Conservation (phyloP, 2,888 invertebrate species). For the Cryptophagus acutangulus region DNA sequence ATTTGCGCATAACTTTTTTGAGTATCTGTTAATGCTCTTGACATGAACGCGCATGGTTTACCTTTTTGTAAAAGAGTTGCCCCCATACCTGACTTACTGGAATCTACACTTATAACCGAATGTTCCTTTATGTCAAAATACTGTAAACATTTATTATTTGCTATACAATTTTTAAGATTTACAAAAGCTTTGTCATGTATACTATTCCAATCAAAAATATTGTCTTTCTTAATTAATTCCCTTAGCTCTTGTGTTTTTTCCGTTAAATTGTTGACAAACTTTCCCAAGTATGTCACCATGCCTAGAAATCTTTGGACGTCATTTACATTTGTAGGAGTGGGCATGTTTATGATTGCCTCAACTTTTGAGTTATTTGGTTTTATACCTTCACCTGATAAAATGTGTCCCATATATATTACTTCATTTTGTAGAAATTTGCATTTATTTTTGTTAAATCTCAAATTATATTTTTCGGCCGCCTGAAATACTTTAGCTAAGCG, state of each 20-base stretch:
- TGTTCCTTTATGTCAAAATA: slow-evolving; percentile 11
- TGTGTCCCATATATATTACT: slow-evolving; percentile 10
- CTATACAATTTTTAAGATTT: slow-evolving; percentile 11
- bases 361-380: slow-evolving; percentile 10
- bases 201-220: slow-evolving; percentile 7
- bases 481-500: slow-evolving; percentile 20
- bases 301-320: slow-evolving; percentile 19
- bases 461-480: slow-evolving; percentile 15
- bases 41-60: slow-evolving; percentile 5
- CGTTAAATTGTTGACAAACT: slow-evolving; percentile 16
- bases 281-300: slow-evolving; percentile 17
- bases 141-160: slow-evolving; percentile 6
- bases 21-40: slow-evolving; percentile 10
- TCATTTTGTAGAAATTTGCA: slow-evolving; percentile 2
- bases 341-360: slow-evolving; percentile 13
- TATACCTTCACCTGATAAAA: slow-evolving; percentile 3
- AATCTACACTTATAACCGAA: slow-evolving; percentile 12
- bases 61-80: slow-evolving; percentile 14
- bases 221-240: slow-evolving; percentile 9
- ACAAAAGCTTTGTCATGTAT: slow-evolving; percentile 10
- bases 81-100: slow-evolving; percentile 12
- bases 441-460: slow-evolving; percentile 22
- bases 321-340: slow-evolving; percentile 12
- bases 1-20: slow-evolving; percentile 13
- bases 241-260: slow-evolving; percentile 6